These are phyloP conservation scores for Morpho helenor DNA, from an alignment of 2,888 invertebrate genomes.

Conservation along the genomic window DNA sequence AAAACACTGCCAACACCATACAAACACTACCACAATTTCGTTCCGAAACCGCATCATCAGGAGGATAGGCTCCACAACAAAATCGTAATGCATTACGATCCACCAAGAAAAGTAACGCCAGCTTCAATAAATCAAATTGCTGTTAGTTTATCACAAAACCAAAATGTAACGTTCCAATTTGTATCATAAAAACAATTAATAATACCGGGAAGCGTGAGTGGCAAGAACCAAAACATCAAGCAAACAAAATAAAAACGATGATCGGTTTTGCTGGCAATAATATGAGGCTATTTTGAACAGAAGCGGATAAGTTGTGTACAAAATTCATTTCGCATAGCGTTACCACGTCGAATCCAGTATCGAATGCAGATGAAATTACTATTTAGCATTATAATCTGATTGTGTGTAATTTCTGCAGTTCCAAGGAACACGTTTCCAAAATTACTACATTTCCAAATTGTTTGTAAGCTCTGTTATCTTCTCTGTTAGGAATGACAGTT, in stretches of 20 bases:
- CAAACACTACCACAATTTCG: too few relatives aligned
- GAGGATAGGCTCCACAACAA: too few relatives aligned
- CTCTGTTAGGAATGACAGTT: too few relatives aligned
- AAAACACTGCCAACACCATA: too few relatives aligned
- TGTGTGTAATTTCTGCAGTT: constrained; percentile 2
- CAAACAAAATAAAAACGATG: constrained; percentile 10
- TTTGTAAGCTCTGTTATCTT: too few relatives aligned
- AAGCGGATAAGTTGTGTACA: constrained; percentile 10
- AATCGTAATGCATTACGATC: too few relatives aligned
- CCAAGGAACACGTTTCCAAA: too few relatives aligned
- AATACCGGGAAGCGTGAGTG: constrained; percentile 14
- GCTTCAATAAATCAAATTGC: not conserved
- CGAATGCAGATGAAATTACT: constrained; percentile 2
- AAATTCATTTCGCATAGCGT: constrained; percentile 12
- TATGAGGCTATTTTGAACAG: constrained; percentile 7
- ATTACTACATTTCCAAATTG: too few relatives aligned
- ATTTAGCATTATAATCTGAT: constrained; percentile 7
- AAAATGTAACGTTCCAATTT: constrained; percentile 16
- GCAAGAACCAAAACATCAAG: constrained; percentile 12
- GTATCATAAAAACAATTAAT: constrained; percentile 16
- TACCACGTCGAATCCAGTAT: constrained; percentile 5
- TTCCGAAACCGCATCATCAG: too few relatives aligned
- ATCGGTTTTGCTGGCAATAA: constrained; percentile 16
- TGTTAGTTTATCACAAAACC: constrained; percentile 13
- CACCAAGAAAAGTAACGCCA: too few relatives aligned